Evolutionary conservation across 1,140 invertebrate species (phyloP).

Genomic region (Bombus balteatus): DNA sequence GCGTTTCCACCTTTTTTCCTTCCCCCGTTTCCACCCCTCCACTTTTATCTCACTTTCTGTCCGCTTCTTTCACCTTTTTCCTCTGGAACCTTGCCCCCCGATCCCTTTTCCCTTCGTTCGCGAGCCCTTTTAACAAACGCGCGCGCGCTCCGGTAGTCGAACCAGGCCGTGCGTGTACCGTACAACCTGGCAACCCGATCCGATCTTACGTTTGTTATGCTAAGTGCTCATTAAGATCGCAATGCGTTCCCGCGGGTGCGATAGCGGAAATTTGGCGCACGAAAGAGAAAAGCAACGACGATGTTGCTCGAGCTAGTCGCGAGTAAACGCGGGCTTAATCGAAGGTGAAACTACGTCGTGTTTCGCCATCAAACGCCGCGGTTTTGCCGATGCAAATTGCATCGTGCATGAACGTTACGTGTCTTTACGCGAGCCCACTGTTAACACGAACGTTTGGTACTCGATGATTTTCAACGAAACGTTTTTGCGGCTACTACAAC

Average conservation of each 20-base stretch:
- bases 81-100: fast-evolving
- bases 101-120: no score
- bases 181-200: slow-evolving; percentile 75
- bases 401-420: slow-evolving; percentile 3
- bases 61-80: background rate
- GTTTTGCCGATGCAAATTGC: slow-evolving; percentile 21
- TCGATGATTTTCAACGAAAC: slow-evolving; percentile 8
- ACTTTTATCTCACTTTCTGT: slow-evolving; percentile 4
- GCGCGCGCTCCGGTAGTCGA: slow-evolving; percentile 8
- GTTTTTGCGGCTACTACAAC: background rate
- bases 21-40: no score
- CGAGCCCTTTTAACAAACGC: background rate
- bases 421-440: background rate
- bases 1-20: background rate
- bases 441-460: background rate
- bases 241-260: slow-evolving; percentile 76
- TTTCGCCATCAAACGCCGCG: background rate
- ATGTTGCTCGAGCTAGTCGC: no score
- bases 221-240: slow-evolving; percentile 82
- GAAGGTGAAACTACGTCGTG: slow-evolving; percentile 4
- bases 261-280: slow-evolving; percentile 73
- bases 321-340: background rate
- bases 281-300: slow-evolving; percentile 14
- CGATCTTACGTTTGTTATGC: slow-evolving; percentile 81
- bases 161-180: slow-evolving; percentile 41